phyloP scores from a whole-genome alignment of 2,888 invertebrate species.

The Volucella inflata region DNA sequence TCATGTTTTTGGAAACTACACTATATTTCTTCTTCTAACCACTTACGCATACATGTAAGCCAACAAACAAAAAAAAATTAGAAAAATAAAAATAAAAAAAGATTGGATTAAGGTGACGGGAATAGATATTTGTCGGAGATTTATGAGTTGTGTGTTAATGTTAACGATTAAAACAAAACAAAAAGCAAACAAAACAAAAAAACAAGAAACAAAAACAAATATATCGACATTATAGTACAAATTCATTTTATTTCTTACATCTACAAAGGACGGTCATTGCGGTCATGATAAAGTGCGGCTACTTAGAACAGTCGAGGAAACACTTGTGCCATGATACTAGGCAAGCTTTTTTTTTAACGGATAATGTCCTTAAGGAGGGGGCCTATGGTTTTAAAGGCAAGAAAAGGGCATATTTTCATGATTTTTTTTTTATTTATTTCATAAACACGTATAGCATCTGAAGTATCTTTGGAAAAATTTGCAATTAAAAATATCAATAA shows the following conservation, averaged over 20 bases:
- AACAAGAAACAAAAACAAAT: neutral
- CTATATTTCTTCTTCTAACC: slow-evolving; percentile 4
- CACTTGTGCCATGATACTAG: too few relatives aligned
- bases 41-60: slow-evolving; percentile 14
- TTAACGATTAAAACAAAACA: neutral
- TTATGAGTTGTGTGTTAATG: slow-evolving; percentile 19
- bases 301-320: too few relatives aligned
- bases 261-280: neutral
- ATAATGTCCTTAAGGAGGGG: too few relatives aligned
- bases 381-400: too few relatives aligned
- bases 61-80: slow-evolving; percentile 13
- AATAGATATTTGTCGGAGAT: slow-evolving; percentile 17
- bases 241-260: slow-evolving; percentile 26
- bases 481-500: too few relatives aligned
- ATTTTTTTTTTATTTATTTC: too few relatives aligned
- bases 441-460: too few relatives aligned
- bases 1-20: neutral
- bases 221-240: slow-evolving; percentile 38
- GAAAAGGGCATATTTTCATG: too few relatives aligned
- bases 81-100: too few relatives aligned
- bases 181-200: too few relatives aligned
- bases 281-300: neutral
- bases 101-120: slow-evolving; percentile 42
- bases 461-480: too few relatives aligned
- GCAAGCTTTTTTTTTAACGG: too few relatives aligned